A percentile compares a stretch with the other conserved stretches of the same genome.
Conservation (phyloP, 2,888 invertebrate species). For the Spatulosminthurus flaviceps region DNA sequence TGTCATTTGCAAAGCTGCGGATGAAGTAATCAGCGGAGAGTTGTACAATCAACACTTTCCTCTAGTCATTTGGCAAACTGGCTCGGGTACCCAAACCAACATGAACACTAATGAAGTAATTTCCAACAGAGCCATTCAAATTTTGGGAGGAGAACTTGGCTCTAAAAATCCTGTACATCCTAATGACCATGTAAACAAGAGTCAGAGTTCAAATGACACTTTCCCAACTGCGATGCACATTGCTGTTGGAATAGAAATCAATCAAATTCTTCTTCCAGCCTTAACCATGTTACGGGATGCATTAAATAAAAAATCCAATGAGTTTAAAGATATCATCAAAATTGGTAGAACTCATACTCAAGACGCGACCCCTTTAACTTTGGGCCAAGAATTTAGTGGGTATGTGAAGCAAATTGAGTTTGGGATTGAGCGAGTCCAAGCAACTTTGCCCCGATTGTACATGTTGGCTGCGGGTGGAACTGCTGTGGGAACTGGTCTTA, state of each 20-base stretch:
- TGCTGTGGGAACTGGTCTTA: slow-evolving; percentile 97
- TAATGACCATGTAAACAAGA: slow-evolving; percentile 99
- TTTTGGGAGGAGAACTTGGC: slow-evolving; percentile 88
- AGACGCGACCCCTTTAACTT: slow-evolving; percentile 94
- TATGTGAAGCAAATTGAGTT: slow-evolving; percentile 87
- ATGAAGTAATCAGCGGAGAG: slow-evolving; percentile 91
- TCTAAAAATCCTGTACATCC: slow-evolving; percentile 96
- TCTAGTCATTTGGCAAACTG: slow-evolving; percentile 98
- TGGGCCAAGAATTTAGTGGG: slow-evolving; percentile 97
- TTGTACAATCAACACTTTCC: slow-evolving; percentile 96
- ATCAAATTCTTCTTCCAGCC: slow-evolving; percentile 83
- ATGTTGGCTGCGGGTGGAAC: slow-evolving; percentile 94
- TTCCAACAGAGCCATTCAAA: slow-evolving; percentile 88
- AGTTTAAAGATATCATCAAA: slow-evolving; percentile 91
- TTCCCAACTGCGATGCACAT: slow-evolving; percentile 99
- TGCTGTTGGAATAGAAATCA: slow-evolving; percentile 89
- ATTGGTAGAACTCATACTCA: slow-evolving; percentile 83
- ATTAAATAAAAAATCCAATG: slow-evolving; percentile 78
- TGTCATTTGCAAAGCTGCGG: slow-evolving; percentile 89
- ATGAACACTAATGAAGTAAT: slow-evolving; percentile 99
- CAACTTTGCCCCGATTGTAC: slow-evolving; percentile 85
- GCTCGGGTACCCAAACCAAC: slow-evolving; percentile 98
- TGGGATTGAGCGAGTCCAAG: slow-evolving; percentile 83
- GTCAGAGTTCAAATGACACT: slow-evolving; percentile 95
- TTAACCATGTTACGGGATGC: slow-evolving; percentile 78